phyloP scores from a whole-genome alignment of 2,113 vertebrate genomes.

The Collichthys lucidus region DNA sequence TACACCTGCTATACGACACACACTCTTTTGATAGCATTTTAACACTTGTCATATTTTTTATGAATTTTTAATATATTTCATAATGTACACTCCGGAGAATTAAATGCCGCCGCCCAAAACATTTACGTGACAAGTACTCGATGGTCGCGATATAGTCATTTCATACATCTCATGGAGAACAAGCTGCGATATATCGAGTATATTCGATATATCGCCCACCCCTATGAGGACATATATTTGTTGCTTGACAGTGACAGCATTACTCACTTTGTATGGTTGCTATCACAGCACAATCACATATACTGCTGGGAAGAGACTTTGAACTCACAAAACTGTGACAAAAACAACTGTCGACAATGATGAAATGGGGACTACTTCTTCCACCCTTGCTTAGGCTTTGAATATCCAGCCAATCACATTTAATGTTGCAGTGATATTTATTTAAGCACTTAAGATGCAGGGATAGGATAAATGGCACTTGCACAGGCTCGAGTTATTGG shows the following conservation, averaged over 20 bases:
- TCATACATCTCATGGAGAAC: too few species aligned
- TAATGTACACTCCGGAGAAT: too few species aligned
- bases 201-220: too few species aligned
- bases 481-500: constrained; percentile 49
- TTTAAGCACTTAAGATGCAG: constrained; percentile 41
- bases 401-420: constrained; percentile 32
- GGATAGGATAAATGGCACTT: constrained; percentile 41
- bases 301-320: background rate
- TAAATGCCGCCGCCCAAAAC: too few species aligned
- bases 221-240: background rate
- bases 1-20: too few species aligned
- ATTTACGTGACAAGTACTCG: too few species aligned
- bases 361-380: constrained; percentile 20
- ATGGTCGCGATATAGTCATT: too few species aligned
- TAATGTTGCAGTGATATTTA: constrained; percentile 61
- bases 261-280: background rate
- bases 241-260: background rate
- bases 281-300: constrained; percentile 2
- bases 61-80: too few species aligned
- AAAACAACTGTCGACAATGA: constrained; percentile 43
- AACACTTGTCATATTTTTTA: too few species aligned
- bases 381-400: constrained; percentile 32
- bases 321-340: constrained; percentile 32
- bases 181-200: too few species aligned
- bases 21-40: too few species aligned